Evolutionary conservation across 2,797 vertebrate genomes (phyloP).

Genomic region (Epinephelus malabaricus): DNA sequence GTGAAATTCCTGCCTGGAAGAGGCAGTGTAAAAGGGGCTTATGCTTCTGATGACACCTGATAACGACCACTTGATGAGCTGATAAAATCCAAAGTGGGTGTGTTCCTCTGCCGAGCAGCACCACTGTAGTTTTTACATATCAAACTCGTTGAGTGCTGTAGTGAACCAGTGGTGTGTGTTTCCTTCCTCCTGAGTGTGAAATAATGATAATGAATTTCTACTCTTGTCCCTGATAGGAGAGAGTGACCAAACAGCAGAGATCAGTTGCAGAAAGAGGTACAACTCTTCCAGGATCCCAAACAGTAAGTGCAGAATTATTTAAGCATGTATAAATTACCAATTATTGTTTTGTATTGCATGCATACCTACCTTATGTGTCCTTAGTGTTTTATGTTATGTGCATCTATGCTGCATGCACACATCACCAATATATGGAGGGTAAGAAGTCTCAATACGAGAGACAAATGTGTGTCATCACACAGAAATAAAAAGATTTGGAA

Average conservation of each 20-base stretch:
- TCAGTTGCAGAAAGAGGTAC: constrained; percentile 20
- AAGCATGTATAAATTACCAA: not conserved
- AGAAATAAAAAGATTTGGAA: not conserved
- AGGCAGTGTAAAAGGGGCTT: no score
- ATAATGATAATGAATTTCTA: constrained; percentile 12
- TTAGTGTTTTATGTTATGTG: not conserved
- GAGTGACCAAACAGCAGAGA: constrained; percentile 31
- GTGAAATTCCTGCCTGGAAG: no score
- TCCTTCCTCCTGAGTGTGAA: constrained; percentile 6
- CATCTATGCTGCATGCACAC: not conserved
- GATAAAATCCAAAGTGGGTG: no score
- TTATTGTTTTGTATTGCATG: constrained; percentile 3
- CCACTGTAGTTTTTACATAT: constrained; percentile 28
- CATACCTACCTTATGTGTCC: not conserved
- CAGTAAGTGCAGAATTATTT: constrained; percentile 56
- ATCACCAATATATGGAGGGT: not conserved
- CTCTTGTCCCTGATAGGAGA: constrained; percentile 60
- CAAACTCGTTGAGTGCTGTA: constrained; percentile 22
- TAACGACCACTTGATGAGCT: no score
- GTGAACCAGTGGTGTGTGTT: constrained; percentile 34
- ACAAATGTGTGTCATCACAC: not conserved
- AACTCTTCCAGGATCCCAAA: constrained; percentile 36
- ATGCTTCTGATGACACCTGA: no score
- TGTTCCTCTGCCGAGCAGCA: constrained; percentile 27
- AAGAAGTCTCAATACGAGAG: not conserved